These are phyloP conservation scores for Diabrotica balteata DNA, from an alignment of 2,888 invertebrate species.

Conservation along the genomic window DNA sequence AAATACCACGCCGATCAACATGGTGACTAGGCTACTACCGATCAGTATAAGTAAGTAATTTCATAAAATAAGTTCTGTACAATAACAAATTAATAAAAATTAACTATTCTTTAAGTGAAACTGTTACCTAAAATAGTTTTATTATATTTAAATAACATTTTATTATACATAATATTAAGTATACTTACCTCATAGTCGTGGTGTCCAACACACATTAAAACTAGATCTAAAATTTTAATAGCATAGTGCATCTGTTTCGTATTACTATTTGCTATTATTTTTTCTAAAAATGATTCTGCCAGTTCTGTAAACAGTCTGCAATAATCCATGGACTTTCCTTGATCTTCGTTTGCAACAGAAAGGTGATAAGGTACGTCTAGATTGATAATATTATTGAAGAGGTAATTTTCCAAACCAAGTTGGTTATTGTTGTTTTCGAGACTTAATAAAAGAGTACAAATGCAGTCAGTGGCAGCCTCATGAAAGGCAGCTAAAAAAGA, in stretches of 20 bases:
- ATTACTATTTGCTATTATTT: constrained; percentile 73
- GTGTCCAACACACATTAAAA: constrained; percentile 92
- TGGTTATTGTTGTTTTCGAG: constrained; percentile 79
- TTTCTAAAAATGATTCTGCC: constrained; percentile 88
- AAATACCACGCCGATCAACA: too few species aligned
- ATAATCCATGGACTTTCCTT: constrained; percentile 92
- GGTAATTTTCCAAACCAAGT: constrained; percentile 75
- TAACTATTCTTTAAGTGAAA: too few species aligned
- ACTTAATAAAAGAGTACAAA: constrained; percentile 85
- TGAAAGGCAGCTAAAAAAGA: constrained; percentile 67
- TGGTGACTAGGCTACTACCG: too few species aligned
- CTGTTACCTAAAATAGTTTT: too few species aligned
- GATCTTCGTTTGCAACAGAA: constrained; percentile 92
- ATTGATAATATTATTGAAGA: constrained; percentile 82
- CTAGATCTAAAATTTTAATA: constrained; percentile 84
- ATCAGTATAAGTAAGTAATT: too few species aligned
- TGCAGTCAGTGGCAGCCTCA: constrained; percentile 89
- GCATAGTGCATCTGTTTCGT: constrained; percentile 74
- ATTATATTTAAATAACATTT: constrained; percentile 6
- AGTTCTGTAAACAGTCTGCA: constrained; percentile 94
- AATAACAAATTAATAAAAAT: too few species aligned
- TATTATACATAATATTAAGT: neutral
- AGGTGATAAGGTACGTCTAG: constrained; percentile 88
- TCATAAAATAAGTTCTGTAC: too few species aligned
- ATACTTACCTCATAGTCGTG: constrained; percentile 85